phyloP scores from a whole-genome alignment of 2,113 vertebrate genomes.

The Phyllostomus discolor region DNA sequence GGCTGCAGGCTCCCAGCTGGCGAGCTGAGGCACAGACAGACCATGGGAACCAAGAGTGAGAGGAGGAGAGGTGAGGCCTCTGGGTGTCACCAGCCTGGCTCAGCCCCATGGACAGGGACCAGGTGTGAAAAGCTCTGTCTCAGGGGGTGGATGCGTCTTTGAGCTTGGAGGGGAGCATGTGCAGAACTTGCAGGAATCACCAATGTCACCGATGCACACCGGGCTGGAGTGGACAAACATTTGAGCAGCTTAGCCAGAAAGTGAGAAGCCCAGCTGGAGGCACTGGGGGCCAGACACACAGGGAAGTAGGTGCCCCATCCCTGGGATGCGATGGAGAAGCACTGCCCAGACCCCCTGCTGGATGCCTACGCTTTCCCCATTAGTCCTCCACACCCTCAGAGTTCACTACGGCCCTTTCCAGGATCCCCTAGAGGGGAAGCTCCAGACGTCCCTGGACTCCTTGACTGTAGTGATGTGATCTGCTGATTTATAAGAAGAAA shows the following conservation, averaged over 20 bases:
- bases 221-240: background rate
- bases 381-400: background rate
- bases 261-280: background rate
- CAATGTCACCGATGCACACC: fast-evolving
- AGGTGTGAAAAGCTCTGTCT: background rate
- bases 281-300: fast-evolving
- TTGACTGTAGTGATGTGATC: background rate
- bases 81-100: background rate
- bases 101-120: background rate
- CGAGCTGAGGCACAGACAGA: background rate
- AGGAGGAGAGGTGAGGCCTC: background rate
- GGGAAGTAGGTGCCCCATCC: background rate
- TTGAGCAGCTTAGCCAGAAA: background rate
- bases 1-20: background rate
- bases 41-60: background rate
- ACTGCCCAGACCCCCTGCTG: background rate
- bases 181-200: background rate
- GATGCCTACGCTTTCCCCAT: background rate
- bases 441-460: background rate
- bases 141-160: no score
- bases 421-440: no score
- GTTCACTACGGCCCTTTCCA: background rate
- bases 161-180: no score
- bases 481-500: background rate
- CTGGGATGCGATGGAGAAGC: background rate